Evolutionary conservation across 1,140 invertebrate species (phyloP), one percentile per base, ranked within the genome.

Genomic region (Planococcus citri): DNA sequence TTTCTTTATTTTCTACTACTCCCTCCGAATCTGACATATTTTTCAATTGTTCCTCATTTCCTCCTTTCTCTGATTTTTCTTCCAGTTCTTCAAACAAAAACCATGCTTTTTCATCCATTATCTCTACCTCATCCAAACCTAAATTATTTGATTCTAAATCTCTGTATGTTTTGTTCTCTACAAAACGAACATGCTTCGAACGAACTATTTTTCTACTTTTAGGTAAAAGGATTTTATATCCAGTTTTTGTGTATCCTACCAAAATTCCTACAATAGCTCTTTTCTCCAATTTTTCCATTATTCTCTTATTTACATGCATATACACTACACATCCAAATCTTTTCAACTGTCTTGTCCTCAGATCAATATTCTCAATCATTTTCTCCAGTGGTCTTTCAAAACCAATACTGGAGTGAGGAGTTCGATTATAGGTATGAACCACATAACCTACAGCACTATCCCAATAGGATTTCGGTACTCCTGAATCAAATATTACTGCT

Each of bases 401-500:
- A 25, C 22, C 60, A 3, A 64, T 9, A 20, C 41, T 51, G 2
- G 8, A 4, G 17, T 64, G 20, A 4, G 27, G 25, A 2, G 27
- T 33, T 21, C 68, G 29, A 33, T 68, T 68, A 10, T 10, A 38
- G 4, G 33, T 1, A 33, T 29, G 24, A 33, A 22, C 21, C 6
- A 27, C 68, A 4, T 24, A 2, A 6, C 14, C 20, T 1, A 77
- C 73, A 22, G 80, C 79, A 73, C 81, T 77, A 14, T 72, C 73
- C 79, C 79, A 81, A 70, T 78, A 76, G 0, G 2, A 68, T 58
- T 78, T 76, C 6, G 69, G 51, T 22, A 81, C 68, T 8, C 75
- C 71, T 57, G 74, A 75, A 58, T 75, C 69, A 21, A 75, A 71
- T 12, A 80, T 37, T 75, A 80, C 72, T 71, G 73, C 74, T 21